A percentile compares a stretch with the other conserved stretches of the same genome.
These are phyloP conservation scores for Eueides isabella DNA, from an alignment of 1,140 invertebrate genomes.

Conservation along the genomic window DNA sequence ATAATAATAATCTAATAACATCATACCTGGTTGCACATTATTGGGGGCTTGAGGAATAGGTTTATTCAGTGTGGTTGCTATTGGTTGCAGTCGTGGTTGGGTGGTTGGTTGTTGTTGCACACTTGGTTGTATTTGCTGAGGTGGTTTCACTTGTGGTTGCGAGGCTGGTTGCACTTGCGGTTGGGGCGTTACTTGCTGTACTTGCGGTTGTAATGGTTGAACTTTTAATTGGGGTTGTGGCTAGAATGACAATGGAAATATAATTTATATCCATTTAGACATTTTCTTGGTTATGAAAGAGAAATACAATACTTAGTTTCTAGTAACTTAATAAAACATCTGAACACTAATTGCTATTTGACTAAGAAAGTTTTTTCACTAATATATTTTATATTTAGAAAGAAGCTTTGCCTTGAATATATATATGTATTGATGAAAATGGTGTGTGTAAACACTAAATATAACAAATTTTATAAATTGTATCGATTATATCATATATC, in stretches of 20 bases:
- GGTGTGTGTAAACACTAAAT: too few relatives aligned
- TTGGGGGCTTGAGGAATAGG: constrained; percentile 12
- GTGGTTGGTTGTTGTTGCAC: constrained; percentile 18
- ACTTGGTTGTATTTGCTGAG: constrained; percentile 23
- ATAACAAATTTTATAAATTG: too few relatives aligned
- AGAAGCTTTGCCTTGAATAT: too few relatives aligned
- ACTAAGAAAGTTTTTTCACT: too few relatives aligned
- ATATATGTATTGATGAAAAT: too few relatives aligned
- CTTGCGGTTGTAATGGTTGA: constrained; percentile 11
- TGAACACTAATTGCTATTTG: too few relatives aligned
- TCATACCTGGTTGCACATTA: background rate
- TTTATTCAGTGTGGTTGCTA: constrained; percentile 31
- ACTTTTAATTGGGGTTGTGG: constrained; percentile 9
- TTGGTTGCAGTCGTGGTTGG: constrained; percentile 22
- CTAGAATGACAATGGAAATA: background rate
- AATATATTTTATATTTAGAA: too few relatives aligned
- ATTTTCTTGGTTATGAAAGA: too few relatives aligned
- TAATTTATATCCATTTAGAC: background rate
- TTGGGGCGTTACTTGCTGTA: background rate
- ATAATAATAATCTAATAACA: background rate
- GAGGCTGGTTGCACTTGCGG: constrained; percentile 18
- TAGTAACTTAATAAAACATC: too few relatives aligned
- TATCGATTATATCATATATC: too few relatives aligned
- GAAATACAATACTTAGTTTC: too few relatives aligned
- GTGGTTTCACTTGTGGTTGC: constrained; percentile 33